Evolutionary conservation across 64 coral and sea anemone genomes (phyloP).

Genomic region (Actinia tenebrosa): DNA sequence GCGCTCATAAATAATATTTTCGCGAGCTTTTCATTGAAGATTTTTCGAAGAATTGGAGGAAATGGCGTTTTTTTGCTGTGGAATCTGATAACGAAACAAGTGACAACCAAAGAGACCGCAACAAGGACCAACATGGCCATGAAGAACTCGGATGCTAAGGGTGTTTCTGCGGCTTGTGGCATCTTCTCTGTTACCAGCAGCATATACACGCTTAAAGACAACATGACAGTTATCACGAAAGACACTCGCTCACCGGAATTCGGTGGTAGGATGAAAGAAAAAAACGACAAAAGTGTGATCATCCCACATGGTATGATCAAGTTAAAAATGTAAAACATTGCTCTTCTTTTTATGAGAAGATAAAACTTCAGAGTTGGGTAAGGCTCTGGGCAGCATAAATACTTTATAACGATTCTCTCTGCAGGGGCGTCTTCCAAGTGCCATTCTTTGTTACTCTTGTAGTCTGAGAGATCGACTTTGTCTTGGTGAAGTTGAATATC

Average conservation of each 20-base stretch:
- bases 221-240: slow-evolving; percentile 56
- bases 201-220: slow-evolving; percentile 57
- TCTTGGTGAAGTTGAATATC: slow-evolving; percentile 28
- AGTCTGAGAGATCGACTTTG: slow-evolving; percentile 1
- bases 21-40: not conserved
- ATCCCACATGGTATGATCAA: slow-evolving; percentile 49
- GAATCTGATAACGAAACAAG: slow-evolving; percentile 46
- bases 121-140: slow-evolving; percentile 27
- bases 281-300: slow-evolving; percentile 44
- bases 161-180: slow-evolving; percentile 41
- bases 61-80: slow-evolving; percentile 22
- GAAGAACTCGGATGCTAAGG: slow-evolving; percentile 41
- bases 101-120: slow-evolving; percentile 37
- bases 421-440: slow-evolving; percentile 17
- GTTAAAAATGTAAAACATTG: slow-evolving; percentile 44
- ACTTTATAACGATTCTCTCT: slow-evolving; percentile 22
- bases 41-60: not conserved
- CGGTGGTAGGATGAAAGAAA: slow-evolving; percentile 50
- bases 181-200: slow-evolving; percentile 50
- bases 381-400: slow-evolving; percentile 20
- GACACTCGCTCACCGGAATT: slow-evolving; percentile 63
- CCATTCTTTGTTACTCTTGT: slow-evolving; percentile 49
- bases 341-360: slow-evolving; percentile 17
- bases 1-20: not conserved
- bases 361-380: slow-evolving; percentile 41